Base-by-base conservation (phyloP, 2,113 vertebrate species). In the Eudyptes chrysolophus region DNA sequence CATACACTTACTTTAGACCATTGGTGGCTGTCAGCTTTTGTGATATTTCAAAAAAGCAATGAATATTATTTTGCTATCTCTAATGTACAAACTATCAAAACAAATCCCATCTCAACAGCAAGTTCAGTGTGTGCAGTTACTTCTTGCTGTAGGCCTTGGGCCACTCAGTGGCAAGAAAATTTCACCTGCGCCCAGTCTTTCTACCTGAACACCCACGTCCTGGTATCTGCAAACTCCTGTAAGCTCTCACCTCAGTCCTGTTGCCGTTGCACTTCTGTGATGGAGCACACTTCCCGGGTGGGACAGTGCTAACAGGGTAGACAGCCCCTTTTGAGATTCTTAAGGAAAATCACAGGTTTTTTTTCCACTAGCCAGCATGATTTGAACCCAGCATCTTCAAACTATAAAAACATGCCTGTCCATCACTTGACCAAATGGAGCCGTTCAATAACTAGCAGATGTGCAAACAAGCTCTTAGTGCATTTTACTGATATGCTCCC, bases 361-460 rank as follows among this genome's bases (percentile, higher is more conserved):
- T 65, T 46, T 5, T 16, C 51, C 44, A 46, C 3, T 29, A 52
- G 48, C 12, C 82, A 74, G 34, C 36, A 61, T 13, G 46, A 90
- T 74, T 77, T 66, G 55, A 77, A 72, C 32, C 13, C 46, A 51
- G 62, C 26, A 81, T 68, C 52, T 81, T 89, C 76, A 75, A 64
- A 61, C 60, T 52, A 42, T 40, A 16, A 81, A 75, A 89, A 64
- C 57, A 36, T 8, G 24, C 32, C 70, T 68, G 74, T 57, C 74
- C 40, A 42, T 65, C 62, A 20, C 57, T 57, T 65, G 82, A 48
- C 40, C 90, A 89, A 86, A 87, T 13, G 84, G 44, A 90, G 55
- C 21, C 60, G 49, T 58, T 71, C 90, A 89, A 29, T 94, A 94
- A 92, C 51, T 18, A 70, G 80, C 80, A 90, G 90, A 90, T 71